A percentile compares a stretch with the other conserved stretches of the same genome.
These are phyloP conservation scores for Meta bourneti DNA, from an alignment of 2,888 invertebrate genomes.

Conservation along the genomic window DNA sequence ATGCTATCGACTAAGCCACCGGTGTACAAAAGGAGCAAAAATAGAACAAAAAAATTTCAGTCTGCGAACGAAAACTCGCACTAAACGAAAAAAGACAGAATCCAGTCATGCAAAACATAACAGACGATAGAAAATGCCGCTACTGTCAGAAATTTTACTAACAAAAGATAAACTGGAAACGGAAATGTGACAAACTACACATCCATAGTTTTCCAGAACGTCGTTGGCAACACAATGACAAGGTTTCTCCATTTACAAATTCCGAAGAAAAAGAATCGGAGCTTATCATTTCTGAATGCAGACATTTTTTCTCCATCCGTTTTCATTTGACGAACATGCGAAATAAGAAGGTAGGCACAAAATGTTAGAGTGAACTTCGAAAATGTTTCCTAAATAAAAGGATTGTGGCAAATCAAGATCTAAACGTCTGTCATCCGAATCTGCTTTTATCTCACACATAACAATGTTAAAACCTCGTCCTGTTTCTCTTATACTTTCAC, in stretches of 20 bases:
- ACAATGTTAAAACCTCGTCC: not conserved
- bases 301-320: constrained; percentile 12
- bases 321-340: constrained; percentile 4
- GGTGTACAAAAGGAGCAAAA: constrained; percentile 37
- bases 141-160: constrained; percentile 58
- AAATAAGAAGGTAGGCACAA: not conserved
- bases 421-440: not conserved
- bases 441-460: not conserved
- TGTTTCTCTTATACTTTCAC: too few species aligned
- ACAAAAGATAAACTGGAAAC: constrained; percentile 56
- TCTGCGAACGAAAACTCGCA: constrained; percentile 9
- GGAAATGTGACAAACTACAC: constrained; percentile 59
- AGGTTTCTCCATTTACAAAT: constrained; percentile 58
- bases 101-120: constrained; percentile 41
- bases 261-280: not conserved
- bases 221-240: constrained; percentile 28
- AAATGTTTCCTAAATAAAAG: not conserved
- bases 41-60: constrained; percentile 16
- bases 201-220: constrained; percentile 11
- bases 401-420: not conserved
- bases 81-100: constrained; percentile 23
- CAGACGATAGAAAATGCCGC: constrained; percentile 52
- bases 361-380: not conserved
- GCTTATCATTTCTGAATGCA: constrained; percentile 22
- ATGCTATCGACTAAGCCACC: constrained; percentile 63